These are phyloP conservation scores for Callyntrura sp. DNA, from an alignment of 2,888 invertebrate genomes.

Conservation along the genomic window DNA sequence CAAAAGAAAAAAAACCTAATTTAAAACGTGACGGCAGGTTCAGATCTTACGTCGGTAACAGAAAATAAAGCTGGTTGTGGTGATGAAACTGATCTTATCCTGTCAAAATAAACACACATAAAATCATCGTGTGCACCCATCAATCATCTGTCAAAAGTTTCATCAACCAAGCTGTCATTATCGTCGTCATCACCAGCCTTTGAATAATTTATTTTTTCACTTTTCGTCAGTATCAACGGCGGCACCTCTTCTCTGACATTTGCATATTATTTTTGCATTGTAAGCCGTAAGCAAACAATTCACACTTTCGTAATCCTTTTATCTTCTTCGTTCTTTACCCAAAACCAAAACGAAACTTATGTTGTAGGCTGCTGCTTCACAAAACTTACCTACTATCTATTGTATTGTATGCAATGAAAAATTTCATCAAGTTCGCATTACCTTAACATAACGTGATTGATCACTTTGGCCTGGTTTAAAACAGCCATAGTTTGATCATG, in stretches of 20 bases:
- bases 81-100: constrained; percentile 46
- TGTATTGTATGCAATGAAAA: too few species aligned
- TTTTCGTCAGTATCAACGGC: background rate
- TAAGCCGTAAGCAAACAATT: constrained; percentile 11
- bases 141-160: constrained; percentile 61
- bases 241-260: background rate
- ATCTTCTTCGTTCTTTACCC: too few species aligned
- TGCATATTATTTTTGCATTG: constrained; percentile 28
- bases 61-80: background rate
- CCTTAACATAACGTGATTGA: background rate
- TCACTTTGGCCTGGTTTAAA: constrained; percentile 38
- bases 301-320: constrained; percentile 32
- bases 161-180: constrained; percentile 35
- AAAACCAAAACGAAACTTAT: too few species aligned
- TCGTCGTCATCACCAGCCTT: constrained; percentile 39
- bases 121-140: constrained; percentile 57
- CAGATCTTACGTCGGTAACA: constrained; percentile 1
- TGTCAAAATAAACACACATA: constrained; percentile 56
- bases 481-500: background rate
- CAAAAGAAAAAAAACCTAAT: background rate
- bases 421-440: too few species aligned
- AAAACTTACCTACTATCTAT: too few species aligned
- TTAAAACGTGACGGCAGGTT: background rate
- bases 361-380: too few species aligned
- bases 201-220: constrained; percentile 13